Conservation (phyloP, 2,888 invertebrate genomes). For the Dorcus hopei region DNA sequence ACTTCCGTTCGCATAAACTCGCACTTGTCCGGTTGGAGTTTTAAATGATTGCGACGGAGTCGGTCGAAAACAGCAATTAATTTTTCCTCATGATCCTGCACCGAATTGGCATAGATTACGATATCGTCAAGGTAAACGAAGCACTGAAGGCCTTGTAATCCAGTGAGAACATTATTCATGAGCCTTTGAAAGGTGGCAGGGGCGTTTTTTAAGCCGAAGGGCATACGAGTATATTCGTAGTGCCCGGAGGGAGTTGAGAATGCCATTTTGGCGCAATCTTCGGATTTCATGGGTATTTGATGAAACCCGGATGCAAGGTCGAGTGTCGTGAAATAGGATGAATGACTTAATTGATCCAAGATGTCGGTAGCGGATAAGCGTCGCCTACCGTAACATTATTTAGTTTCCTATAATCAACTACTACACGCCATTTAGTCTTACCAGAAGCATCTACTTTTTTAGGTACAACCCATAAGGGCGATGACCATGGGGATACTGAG, state of each 20-base stretch:
- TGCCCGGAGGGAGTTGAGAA: conserved; percentile 23
- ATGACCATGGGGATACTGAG: neutral
- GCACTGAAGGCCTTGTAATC: no score
- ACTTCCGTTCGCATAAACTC: conserved; percentile 27
- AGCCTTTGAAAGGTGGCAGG: conserved; percentile 23
- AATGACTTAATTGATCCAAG: conserved; percentile 23
- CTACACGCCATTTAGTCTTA: conserved; percentile 11
- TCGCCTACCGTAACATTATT: conserved; percentile 22
- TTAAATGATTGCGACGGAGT: conserved; percentile 24
- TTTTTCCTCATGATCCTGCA: conserved; percentile 20
- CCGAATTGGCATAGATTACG: no score
- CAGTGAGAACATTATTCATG: no score
- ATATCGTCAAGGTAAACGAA: no score
- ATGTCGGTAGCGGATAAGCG: conserved; percentile 25
- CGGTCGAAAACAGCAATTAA: conserved; percentile 31
- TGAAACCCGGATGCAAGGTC: conserved; percentile 27
- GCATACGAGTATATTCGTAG: no score
- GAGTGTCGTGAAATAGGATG: conserved; percentile 24
- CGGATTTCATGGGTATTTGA: conserved; percentile 12
- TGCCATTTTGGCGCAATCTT: no score
- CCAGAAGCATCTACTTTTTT: conserved; percentile 18
- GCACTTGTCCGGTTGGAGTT: conserved; percentile 31
- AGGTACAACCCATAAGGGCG: conserved; percentile 9
- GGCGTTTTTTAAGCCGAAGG: no score
- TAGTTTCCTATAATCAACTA: conserved; percentile 16